These are phyloP conservation scores for Octonoba sinensis DNA, from an alignment of 2,888 invertebrate species.

Conservation along the genomic window DNA sequence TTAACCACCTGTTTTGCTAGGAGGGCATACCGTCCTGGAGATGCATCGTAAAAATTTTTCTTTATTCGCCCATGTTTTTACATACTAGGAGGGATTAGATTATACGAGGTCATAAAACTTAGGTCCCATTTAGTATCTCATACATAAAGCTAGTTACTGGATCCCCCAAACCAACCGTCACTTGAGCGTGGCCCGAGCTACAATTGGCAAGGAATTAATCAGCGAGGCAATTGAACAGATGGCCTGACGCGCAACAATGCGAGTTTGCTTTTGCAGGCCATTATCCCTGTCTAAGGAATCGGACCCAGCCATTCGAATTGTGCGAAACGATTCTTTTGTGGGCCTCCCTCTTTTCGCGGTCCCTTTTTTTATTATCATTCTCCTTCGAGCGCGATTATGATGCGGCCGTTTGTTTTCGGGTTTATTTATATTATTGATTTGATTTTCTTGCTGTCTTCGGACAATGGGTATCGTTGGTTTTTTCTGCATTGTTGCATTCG, in stretches of 20 bases:
- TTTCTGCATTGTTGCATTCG: background rate
- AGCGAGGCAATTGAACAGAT: constrained; percentile 53
- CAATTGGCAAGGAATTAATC: constrained; percentile 56
- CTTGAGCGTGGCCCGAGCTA: constrained; percentile 40
- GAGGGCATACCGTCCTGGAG: too few relatives aligned
- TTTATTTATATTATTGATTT: constrained; percentile 60
- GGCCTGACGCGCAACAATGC: constrained; percentile 47
- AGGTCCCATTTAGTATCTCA: too few relatives aligned
- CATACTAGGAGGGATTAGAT: too few relatives aligned
- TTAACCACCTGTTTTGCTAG: too few relatives aligned
- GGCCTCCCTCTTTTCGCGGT: background rate
- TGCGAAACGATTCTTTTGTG: constrained; percentile 46
- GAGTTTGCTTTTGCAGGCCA: constrained; percentile 44
- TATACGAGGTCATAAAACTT: too few relatives aligned
- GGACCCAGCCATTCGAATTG: constrained; percentile 43
- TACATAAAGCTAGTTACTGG: too few relatives aligned
- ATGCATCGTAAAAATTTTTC: too few relatives aligned
- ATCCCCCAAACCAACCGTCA: constrained; percentile 9
- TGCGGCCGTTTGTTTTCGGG: constrained; percentile 42
- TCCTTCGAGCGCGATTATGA: constrained; percentile 36
- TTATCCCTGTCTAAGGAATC: constrained; percentile 46
- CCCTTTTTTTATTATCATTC: constrained; percentile 6
- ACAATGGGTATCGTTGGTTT: background rate
- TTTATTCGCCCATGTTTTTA: too few relatives aligned
- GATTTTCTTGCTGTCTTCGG: constrained; percentile 7